A percentile compares a stretch with the other conserved stretches of the same genome.
phyloP scores from a whole-genome alignment of 1,140 invertebrate genomes.

The Stenopsyche tienmushanensis region DNA sequence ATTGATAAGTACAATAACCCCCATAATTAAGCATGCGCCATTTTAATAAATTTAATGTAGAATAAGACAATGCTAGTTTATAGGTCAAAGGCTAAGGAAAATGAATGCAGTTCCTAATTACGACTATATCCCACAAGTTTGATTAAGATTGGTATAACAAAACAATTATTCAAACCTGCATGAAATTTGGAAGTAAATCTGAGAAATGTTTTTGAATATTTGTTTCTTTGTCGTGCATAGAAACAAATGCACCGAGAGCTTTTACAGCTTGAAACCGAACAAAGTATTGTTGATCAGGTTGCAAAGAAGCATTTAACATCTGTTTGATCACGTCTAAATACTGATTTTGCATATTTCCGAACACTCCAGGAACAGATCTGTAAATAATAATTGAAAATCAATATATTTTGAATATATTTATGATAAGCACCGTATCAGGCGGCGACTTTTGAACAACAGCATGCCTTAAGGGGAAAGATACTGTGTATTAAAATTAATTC shows the following conservation, averaged over 20 bases:
- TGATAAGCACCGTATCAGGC: too few species aligned
- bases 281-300: slow-evolving; percentile 68
- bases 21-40: slow-evolving; percentile 26
- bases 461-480: too few species aligned
- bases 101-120: too few species aligned
- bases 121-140: too few species aligned
- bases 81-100: too few species aligned
- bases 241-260: slow-evolving; percentile 86
- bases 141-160: too few species aligned
- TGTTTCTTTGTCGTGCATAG: slow-evolving; percentile 88
- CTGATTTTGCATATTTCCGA: slow-evolving; percentile 92
- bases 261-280: slow-evolving; percentile 80
- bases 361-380: slow-evolving; percentile 91
- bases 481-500: background rate
- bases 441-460: too few species aligned
- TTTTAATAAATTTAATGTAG: too few species aligned
- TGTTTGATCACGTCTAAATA: slow-evolving; percentile 93
- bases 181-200: slow-evolving; percentile 78
- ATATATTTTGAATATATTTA: background rate
- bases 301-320: slow-evolving; percentile 83
- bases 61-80: too few species aligned
- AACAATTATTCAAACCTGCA: slow-evolving; percentile 65
- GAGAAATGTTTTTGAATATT: slow-evolving; percentile 84
- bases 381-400: slow-evolving; percentile 37
- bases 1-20: background rate